These are phyloP conservation scores for Aphis craccivora DNA, from an alignment of 1,140 invertebrate species.

Conservation along the genomic window DNA sequence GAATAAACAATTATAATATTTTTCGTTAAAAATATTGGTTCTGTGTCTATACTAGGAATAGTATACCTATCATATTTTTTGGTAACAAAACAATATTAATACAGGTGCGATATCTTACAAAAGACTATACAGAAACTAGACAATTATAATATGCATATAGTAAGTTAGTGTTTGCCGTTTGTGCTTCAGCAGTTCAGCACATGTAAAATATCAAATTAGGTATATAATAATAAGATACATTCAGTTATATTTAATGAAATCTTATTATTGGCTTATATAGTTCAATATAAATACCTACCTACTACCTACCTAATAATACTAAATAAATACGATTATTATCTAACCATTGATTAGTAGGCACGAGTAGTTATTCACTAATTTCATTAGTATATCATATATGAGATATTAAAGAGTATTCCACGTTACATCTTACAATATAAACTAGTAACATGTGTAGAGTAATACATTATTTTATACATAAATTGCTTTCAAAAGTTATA, in stretches of 20 bases:
- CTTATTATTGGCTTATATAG: neutral
- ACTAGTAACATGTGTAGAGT: neutral
- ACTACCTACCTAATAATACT: neutral
- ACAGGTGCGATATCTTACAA: neutral
- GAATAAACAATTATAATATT: neutral
- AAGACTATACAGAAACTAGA: neutral
- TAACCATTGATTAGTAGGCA: neutral
- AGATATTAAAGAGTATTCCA: neutral
- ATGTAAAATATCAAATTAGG: neutral
- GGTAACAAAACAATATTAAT: neutral
- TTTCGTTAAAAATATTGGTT: neutral
- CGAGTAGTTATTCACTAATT: neutral
- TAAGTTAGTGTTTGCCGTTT: neutral
- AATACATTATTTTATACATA: neutral
- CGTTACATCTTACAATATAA: neutral
- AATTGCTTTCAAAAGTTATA: neutral
- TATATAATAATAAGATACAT: neutral
- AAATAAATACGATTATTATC: neutral
- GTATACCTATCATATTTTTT: neutral
- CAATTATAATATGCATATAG: neutral
- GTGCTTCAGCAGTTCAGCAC: neutral
- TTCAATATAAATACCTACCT: neutral
- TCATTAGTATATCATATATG: neutral
- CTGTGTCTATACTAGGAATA: neutral
- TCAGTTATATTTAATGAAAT: neutral